Evolutionary conservation across 2,888 invertebrate species (phyloP).

Genomic region (Acronicta leporina): DNA sequence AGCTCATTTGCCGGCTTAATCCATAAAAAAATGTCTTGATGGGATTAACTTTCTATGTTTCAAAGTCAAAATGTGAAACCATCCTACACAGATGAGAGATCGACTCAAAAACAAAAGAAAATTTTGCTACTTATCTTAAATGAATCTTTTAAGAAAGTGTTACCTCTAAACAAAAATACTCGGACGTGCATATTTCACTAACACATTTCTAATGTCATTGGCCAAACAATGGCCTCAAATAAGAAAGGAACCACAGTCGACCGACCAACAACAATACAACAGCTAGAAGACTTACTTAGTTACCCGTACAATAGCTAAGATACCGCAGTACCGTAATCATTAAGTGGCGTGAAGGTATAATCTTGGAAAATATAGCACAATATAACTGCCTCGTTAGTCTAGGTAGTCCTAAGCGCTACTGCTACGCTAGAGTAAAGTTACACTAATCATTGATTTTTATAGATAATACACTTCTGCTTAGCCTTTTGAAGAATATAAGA

Average conservation of each 20-base stretch:
- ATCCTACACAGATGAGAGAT: too few relatives aligned
- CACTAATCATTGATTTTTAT: too few relatives aligned
- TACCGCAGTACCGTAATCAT: slow-evolving; percentile 42
- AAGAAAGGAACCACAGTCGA: slow-evolving; percentile 53
- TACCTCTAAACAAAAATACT: slow-evolving; percentile 9
- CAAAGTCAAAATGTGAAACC: too few relatives aligned
- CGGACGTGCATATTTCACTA: slow-evolving; percentile 11
- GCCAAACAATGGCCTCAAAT: slow-evolving; percentile 46
- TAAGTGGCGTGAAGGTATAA: slow-evolving; percentile 48
- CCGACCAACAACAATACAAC: slow-evolving; percentile 48
- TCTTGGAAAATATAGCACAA: slow-evolving; percentile 4
- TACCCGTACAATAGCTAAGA: slow-evolving; percentile 42
- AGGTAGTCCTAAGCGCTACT: too few relatives aligned
- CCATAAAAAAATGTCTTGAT: too few relatives aligned
- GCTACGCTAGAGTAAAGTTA: too few relatives aligned
- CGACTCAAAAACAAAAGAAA: too few relatives aligned
- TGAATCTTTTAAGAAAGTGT: slow-evolving; percentile 12
- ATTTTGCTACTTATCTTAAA: background rate
- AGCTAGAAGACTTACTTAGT: slow-evolving; percentile 54
- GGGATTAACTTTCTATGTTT: too few relatives aligned
- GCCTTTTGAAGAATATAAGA: too few relatives aligned
- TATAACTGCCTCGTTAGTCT: too few relatives aligned
- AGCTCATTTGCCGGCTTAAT: too few relatives aligned
- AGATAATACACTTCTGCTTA: too few relatives aligned
- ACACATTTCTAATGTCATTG: slow-evolving; percentile 42